phyloP scores from a whole-genome alignment of 2,113 vertebrate genomes.

The Trogon melanurus region DNA sequence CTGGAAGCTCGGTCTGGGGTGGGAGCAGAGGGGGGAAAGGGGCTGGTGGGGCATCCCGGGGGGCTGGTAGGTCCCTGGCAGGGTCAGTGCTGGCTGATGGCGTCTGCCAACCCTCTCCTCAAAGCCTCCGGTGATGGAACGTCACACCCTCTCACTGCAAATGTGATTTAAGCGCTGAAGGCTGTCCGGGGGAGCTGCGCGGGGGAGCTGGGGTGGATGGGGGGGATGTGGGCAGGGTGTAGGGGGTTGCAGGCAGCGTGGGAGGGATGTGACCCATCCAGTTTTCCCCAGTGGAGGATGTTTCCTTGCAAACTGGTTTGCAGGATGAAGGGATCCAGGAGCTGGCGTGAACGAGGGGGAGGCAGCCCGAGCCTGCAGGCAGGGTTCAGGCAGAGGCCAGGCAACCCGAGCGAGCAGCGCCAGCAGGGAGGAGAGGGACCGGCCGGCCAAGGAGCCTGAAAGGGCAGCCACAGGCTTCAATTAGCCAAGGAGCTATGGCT shows the following conservation, averaged over 20 bases:
- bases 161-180: neutral
- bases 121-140: neutral
- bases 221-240: neutral
- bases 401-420: neutral
- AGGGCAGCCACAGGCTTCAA: conserved; percentile 33
- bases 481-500: neutral
- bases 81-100: neutral
- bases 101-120: neutral
- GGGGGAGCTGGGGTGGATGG: neutral
- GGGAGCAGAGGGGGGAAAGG: neutral
- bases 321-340: neutral
- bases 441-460: neutral
- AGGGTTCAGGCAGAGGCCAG: conserved; percentile 49
- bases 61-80: neutral
- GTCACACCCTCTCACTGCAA: neutral
- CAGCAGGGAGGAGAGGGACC: neutral
- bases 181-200: neutral
- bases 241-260: neutral
- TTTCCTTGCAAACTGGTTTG: neutral
- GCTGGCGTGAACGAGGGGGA: neutral
- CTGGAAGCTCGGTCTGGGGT: neutral
- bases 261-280: neutral
- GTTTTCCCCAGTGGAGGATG: neutral
- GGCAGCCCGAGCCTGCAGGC: neutral
- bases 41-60: neutral